phyloP scores from a whole-genome alignment of 1,140 invertebrate species.

The Latrodectus geometricus region DNA sequence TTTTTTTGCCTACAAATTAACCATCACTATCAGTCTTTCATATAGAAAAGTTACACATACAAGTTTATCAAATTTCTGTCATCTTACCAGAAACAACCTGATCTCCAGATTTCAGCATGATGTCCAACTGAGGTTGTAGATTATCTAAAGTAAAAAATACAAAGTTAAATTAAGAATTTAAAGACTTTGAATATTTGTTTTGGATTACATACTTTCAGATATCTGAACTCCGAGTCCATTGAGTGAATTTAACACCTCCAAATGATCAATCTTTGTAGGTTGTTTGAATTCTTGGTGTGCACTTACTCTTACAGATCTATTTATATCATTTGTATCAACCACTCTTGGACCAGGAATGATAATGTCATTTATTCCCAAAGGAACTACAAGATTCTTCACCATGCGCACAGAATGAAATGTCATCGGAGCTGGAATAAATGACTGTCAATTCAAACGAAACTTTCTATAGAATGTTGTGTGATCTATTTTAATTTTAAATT shows the following conservation, averaged over 20 bases:
- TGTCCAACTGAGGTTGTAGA: conserved; percentile 23
- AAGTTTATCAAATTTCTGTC: too few relatives aligned
- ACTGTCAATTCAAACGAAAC: neutral
- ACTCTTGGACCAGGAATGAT: conserved; percentile 45
- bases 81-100: conserved; percentile 52
- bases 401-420: conserved; percentile 31
- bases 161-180: neutral
- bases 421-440: conserved; percentile 33
- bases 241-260: conserved; percentile 44
- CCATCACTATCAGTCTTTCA: too few relatives aligned
- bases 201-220: neutral
- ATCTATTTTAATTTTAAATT: neutral
- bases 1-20: conserved; percentile 40
- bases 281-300: conserved; percentile 15
- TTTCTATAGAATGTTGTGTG: neutral
- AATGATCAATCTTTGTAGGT: neutral
- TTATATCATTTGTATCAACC: conserved; percentile 5
- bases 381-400: conserved; percentile 17
- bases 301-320: conserved; percentile 4
- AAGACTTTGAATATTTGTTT: neutral
- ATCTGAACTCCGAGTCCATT: conserved; percentile 35
- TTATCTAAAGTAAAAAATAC: conserved; percentile 9
- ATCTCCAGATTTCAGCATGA: conserved; percentile 48
- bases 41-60: too few relatives aligned
- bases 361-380: conserved; percentile 47